Conservation (phyloP, 2,113 vertebrate genomes). For the Dromiciops gliroides region DNA sequence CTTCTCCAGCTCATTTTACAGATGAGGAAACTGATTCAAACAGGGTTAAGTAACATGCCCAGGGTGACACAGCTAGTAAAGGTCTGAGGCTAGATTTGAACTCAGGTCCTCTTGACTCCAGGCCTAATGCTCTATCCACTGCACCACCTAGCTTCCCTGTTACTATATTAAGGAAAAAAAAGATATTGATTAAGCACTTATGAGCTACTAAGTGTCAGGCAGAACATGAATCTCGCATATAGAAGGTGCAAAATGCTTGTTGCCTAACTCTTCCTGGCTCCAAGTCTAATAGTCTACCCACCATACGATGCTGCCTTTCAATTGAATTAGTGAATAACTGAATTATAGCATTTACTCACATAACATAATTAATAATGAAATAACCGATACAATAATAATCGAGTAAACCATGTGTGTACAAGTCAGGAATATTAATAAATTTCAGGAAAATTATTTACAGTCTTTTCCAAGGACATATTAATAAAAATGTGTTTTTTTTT, state of each 20-base stretch:
- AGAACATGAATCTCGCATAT: background rate
- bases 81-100: background rate
- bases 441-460: background rate
- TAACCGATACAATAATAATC: background rate
- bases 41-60: background rate
- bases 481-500: no score
- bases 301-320: background rate
- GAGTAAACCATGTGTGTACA: background rate
- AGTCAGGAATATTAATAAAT: background rate
- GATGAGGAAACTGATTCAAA: background rate
- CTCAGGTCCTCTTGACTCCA: background rate
- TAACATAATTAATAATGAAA: background rate
- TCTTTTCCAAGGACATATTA: slow-evolving; percentile 4
- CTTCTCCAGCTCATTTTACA: background rate
- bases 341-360: background rate
- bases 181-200: background rate
- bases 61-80: background rate
- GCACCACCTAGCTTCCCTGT: background rate
- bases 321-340: background rate
- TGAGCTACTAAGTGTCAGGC: background rate
- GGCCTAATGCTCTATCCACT: background rate
- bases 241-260: background rate
- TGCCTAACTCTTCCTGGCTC: background rate
- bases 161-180: background rate
- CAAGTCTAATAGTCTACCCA: background rate